Conservation (phyloP, 2,113 vertebrate species). For the Aldabrachelys gigantea region DNA sequence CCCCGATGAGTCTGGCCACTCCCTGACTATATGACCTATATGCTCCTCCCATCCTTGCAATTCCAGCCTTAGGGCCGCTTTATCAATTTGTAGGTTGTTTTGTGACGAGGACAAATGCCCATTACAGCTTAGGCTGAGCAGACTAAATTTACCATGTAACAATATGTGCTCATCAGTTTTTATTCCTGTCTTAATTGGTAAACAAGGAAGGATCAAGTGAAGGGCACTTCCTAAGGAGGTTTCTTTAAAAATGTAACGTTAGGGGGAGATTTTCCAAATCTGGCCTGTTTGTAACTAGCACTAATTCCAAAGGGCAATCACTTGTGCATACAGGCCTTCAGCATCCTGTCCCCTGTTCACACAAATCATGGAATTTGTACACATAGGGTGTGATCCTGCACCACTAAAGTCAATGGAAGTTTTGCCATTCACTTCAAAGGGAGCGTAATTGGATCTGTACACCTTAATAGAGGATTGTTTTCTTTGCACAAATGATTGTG, state of each 20-base stretch:
- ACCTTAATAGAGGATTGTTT: background rate
- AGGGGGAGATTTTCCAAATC: background rate
- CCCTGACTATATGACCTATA: background rate
- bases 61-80: background rate
- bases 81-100: background rate
- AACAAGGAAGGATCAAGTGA: background rate
- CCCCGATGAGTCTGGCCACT: background rate
- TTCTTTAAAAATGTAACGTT: background rate
- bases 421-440: slow-evolving; percentile 12
- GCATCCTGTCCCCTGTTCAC: background rate
- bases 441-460: background rate
- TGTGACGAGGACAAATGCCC: background rate
- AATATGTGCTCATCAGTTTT: background rate
- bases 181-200: background rate
- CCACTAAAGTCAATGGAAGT: background rate
- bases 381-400: background rate
- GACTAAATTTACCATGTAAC: background rate
- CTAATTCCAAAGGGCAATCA: background rate
- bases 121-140: background rate
- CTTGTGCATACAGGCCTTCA: background rate
- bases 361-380: background rate
- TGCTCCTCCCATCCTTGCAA: background rate
- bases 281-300: background rate
- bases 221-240: fast-evolving
- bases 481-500: background rate